Evolutionary conservation across 2,797 vertebrate species (phyloP).

Genomic region (Poeciliopsis turneri): DNA sequence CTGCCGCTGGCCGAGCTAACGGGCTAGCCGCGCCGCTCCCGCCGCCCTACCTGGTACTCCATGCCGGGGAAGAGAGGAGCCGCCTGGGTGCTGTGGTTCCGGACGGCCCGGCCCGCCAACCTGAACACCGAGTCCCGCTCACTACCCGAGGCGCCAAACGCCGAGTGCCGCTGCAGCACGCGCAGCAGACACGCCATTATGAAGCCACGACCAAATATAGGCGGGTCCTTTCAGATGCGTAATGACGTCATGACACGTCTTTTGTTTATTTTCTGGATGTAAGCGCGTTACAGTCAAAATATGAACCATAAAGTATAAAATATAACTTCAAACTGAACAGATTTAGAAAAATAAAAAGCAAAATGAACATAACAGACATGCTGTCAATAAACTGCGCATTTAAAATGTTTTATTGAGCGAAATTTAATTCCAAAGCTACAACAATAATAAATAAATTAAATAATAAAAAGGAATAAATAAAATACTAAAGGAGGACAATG

Average conservation of each 20-base stretch:
- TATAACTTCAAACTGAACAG: too few species aligned
- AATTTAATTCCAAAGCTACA: too few species aligned
- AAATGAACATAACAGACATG: too few species aligned
- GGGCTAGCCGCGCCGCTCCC: neutral
- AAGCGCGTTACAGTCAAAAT: too few species aligned
- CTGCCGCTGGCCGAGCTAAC: neutral
- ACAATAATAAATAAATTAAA: too few species aligned
- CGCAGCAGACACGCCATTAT: conserved; percentile 65
- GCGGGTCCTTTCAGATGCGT: neutral
- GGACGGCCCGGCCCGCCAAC: conserved; percentile 25
- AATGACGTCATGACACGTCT: conserved; percentile 8
- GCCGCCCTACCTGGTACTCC: conserved; percentile 80
- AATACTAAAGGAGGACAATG: neutral
- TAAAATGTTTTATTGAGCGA: too few species aligned
- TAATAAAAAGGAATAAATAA: neutral
- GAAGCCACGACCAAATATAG: conserved; percentile 66
- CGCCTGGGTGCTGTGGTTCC: conserved; percentile 68
- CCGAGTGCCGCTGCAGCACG: conserved; percentile 42
- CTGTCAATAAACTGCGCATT: too few species aligned
- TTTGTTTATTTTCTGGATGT: too few species aligned
- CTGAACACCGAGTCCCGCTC: conserved; percentile 8
- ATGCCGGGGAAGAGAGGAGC: conserved; percentile 73
- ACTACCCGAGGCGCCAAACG: conserved; percentile 45
- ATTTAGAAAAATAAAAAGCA: too few species aligned
- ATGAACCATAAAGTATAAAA: too few species aligned